Evolutionary conservation across 92 coral and sea anemone species (phyloP).

Genomic region (Heliopora coerulea): DNA sequence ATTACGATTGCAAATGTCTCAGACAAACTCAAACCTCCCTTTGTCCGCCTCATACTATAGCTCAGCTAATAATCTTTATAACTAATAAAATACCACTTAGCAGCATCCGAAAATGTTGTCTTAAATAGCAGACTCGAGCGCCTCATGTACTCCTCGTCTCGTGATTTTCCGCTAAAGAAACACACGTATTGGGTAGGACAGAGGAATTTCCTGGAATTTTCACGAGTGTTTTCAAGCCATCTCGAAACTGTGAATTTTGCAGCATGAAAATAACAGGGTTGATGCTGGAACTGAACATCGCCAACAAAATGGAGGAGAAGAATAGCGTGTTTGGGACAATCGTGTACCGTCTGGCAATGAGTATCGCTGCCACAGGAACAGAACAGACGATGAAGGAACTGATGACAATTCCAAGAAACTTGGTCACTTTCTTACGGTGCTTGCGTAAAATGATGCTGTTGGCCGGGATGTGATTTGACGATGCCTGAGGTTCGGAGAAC

Average conservation of each 20-base stretch:
- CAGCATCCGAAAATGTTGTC: too few relatives aligned
- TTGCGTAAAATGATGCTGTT: not conserved
- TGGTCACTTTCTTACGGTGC: slow-evolving; percentile 23
- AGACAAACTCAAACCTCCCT: too few relatives aligned
- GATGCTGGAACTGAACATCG: slow-evolving; percentile 18
- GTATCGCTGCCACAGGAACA: slow-evolving; percentile 24
- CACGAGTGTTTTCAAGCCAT: slow-evolving; percentile 6
- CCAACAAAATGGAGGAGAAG: slow-evolving; percentile 18
- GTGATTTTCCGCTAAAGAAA: not conserved
- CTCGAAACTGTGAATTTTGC: slow-evolving; percentile 29
- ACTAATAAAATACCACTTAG: too few relatives aligned
- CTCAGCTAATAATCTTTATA: too few relatives aligned
- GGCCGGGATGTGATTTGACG: not conserved
- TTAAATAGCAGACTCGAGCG: too few relatives aligned
- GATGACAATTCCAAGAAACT: slow-evolving; percentile 19
- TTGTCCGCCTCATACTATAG: too few relatives aligned
- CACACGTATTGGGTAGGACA: not conserved
- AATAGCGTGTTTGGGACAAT: not conserved
- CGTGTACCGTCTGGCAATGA: slow-evolving; percentile 15
- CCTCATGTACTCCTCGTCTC: not conserved
- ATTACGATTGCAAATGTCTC: too few relatives aligned
- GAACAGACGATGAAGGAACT: slow-evolving; percentile 16
- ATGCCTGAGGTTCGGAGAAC: slow-evolving; percentile 2
- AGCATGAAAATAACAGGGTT: slow-evolving; percentile 33
- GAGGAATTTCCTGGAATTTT: not conserved